Conservation (phyloP, 2,888 invertebrate species). For the Amaurobius ferox region DNA sequence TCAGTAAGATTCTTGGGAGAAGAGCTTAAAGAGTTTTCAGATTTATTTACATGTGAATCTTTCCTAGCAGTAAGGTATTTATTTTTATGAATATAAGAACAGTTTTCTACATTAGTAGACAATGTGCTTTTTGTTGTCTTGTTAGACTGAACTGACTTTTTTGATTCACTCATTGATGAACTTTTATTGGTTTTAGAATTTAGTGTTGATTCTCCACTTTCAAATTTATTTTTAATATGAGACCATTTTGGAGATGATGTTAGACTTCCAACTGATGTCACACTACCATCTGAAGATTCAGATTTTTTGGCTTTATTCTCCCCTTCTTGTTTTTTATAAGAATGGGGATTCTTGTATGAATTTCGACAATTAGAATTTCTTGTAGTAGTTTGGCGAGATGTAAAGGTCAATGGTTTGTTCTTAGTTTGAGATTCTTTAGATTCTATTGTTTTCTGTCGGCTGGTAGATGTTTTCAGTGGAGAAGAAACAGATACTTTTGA, state of each 20-base stretch:
- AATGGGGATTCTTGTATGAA: neutral
- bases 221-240: slow-evolving; percentile 70
- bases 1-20: neutral
- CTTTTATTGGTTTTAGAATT: slow-evolving; percentile 16
- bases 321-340: slow-evolving; percentile 25
- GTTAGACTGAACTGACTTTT: neutral
- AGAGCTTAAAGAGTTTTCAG: neutral
- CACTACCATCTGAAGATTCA: slow-evolving; percentile 7
- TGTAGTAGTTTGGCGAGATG: slow-evolving; percentile 18
- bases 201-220: slow-evolving; percentile 20
- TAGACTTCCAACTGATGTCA: slow-evolving; percentile 54
- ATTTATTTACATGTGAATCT: neutral
- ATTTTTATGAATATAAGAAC: slow-evolving; percentile 16
- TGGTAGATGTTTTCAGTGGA: slow-evolving; percentile 37
- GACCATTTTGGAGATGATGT: slow-evolving; percentile 70
- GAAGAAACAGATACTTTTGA: slow-evolving; percentile 44
- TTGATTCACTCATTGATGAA: neutral
- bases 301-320: slow-evolving; percentile 4
- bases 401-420: slow-evolving; percentile 6
- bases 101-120: slow-evolving; percentile 18
- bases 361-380: neutral
- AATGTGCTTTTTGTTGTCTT: slow-evolving; percentile 26
- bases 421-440: slow-evolving; percentile 28
- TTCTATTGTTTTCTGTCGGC: slow-evolving; percentile 35
- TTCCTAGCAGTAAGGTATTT: slow-evolving; percentile 3